Evolutionary conservation across 1,140 invertebrate species (phyloP).

Genomic region (Pinna nobilis): DNA sequence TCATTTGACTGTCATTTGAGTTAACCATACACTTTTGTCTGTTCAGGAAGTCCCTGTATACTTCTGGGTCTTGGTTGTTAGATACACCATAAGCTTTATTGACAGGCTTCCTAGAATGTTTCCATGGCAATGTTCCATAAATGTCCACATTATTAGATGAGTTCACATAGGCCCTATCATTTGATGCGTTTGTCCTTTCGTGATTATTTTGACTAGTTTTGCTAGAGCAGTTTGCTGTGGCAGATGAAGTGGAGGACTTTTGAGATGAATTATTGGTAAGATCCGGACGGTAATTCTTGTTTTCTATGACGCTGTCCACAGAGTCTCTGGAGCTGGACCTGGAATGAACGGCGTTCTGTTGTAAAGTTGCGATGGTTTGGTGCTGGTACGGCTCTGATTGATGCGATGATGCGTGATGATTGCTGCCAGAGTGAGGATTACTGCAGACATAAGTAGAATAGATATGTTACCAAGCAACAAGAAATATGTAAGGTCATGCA

Average conservation of each 20-base stretch:
- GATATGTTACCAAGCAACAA: too few relatives aligned
- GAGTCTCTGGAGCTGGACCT: constrained; percentile 37
- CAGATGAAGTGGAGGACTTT: too few relatives aligned
- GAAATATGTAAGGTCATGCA: too few relatives aligned
- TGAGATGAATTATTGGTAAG: constrained; percentile 7
- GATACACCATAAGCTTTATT: constrained; percentile 25
- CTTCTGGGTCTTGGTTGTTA: constrained; percentile 35
- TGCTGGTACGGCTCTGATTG: background rate
- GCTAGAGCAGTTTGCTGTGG: too few relatives aligned
- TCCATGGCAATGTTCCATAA: constrained; percentile 55
- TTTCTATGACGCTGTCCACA: constrained; percentile 39
- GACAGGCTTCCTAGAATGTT: constrained; percentile 31
- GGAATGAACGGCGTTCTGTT: constrained; percentile 36
- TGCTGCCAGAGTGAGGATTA: too few relatives aligned
- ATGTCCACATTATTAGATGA: constrained; percentile 39
- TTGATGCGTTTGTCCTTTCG: background rate
- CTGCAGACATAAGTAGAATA: too few relatives aligned
- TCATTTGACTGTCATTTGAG: constrained; percentile 41
- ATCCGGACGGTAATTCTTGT: constrained; percentile 35
- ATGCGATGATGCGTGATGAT: background rate
- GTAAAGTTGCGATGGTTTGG: constrained; percentile 14
- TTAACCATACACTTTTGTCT: constrained; percentile 39
- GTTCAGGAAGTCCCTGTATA: constrained; percentile 49
- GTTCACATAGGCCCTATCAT: background rate
- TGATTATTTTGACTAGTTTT: constrained; percentile 34